Percentiles rank a stretch among this genome's conserved stretches.
Conservation (phyloP, 2,888 invertebrate genomes). For the Mechanitis messenoides region DNA sequence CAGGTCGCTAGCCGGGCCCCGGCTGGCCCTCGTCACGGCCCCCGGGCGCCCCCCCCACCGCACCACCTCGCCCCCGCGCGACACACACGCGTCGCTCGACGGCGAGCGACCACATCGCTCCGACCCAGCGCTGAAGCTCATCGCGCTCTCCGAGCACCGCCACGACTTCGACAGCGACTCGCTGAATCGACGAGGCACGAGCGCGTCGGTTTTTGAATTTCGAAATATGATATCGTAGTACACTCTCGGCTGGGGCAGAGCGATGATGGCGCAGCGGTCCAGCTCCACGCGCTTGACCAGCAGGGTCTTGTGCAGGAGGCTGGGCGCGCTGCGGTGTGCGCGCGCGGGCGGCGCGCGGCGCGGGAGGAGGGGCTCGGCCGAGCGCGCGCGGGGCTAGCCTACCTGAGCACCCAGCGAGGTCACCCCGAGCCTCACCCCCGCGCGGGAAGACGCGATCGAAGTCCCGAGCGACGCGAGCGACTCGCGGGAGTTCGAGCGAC, state of each 20-base stretch:
- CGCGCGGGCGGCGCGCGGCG: constrained; percentile 46
- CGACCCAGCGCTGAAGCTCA: constrained; percentile 52
- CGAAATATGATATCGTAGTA: constrained; percentile 63
- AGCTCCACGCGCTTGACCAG: constrained; percentile 63
- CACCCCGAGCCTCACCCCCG: constrained; percentile 85
- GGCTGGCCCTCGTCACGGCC: constrained; percentile 74
- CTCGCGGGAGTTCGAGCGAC: constrained; percentile 89
- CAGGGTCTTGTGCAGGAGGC: constrained; percentile 64
- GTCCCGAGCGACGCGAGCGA: constrained; percentile 84
- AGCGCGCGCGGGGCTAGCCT: constrained; percentile 77
- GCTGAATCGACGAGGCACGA: constrained; percentile 58
- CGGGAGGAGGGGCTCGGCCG: constrained; percentile 59
- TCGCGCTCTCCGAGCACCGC: constrained; percentile 65
- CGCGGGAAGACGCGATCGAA: constrained; percentile 77
- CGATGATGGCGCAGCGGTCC: constrained; percentile 69
- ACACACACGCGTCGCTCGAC: constrained; percentile 37
- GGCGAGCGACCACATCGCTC: constrained; percentile 52
- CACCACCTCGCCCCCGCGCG: constrained; percentile 59
- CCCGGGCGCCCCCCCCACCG: constrained; percentile 69
- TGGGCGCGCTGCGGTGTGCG: constrained; percentile 58
- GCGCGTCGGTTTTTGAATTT: constrained; percentile 44
- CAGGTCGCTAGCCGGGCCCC: constrained; percentile 69
- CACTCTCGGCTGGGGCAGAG: constrained; percentile 62
- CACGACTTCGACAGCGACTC: constrained; percentile 63
- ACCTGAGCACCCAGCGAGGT: constrained; percentile 81